Evolutionary conservation across 2,888 invertebrate genomes (phyloP), one percentile per base, ranked within the genome.

Genomic region (Esperia sulphurella): DNA sequence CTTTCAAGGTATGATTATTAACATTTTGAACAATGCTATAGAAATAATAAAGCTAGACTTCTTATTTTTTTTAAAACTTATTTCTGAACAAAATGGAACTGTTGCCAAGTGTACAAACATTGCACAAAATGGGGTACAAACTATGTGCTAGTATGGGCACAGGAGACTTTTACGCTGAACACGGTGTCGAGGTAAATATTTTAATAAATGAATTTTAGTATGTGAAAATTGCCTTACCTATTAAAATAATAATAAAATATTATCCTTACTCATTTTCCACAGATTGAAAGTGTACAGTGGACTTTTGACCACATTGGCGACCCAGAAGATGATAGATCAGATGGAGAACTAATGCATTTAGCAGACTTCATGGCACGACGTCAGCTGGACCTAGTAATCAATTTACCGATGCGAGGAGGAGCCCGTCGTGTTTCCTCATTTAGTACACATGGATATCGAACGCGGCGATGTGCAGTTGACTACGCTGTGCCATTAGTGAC

Each of bases 121-220:
- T 99, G 55, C 93, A 95, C 50, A 94, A 95, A 74, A 95, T 99
- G 94, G 98, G 98, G 41, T 99, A 96, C 77, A 97, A 97, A 72
- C 83, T 99, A 41, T 99, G 96, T 77, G 99, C 97, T 7, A 99
- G 98, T 67, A 95, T 97, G 93, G 99, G 99, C n/a, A 99, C 99
- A 0, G 99, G 99, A 21, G 99, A 99, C 81, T 99, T 96, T 85
- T 99, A 99, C 82, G 94, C 93, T 1, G 96, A 96, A 68, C 97
- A 98, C 78, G 97, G 96, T 31, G 93, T 98, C 49, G 92, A 95
- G 81, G 98, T 98, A 90, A 92, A 93, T 21, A 21, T 21, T 21
- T 21, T 21, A 21, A 21, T 21, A 21, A 3, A 21, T 2, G 21
- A 21, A 21, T 21, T 5, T n/a, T n/a, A n/a, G n/a, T n/a, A n/a